Evolutionary conservation across 2,113 vertebrate genomes (phyloP).

Genomic region (Pongo pygmaeus): DNA sequence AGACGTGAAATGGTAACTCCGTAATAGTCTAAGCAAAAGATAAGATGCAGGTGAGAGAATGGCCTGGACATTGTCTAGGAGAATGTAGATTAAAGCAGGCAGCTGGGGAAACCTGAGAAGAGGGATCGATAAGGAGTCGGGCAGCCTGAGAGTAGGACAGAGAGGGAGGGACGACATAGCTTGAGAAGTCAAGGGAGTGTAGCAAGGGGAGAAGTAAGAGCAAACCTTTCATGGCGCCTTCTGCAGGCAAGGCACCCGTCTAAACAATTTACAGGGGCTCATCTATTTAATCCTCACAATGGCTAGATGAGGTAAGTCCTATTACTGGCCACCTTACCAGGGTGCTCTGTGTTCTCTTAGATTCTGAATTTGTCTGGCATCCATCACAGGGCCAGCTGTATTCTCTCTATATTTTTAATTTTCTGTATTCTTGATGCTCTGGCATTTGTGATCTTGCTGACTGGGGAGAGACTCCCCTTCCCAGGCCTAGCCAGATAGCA

Average conservation of each 20-base stretch:
- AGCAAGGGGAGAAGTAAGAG: not conserved
- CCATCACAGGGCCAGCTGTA: not conserved
- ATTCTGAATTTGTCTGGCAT: not conserved
- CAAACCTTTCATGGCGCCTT: not conserved
- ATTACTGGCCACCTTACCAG: not conserved
- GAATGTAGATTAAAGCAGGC: not conserved
- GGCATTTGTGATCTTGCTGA: not conserved
- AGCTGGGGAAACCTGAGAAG: not conserved
- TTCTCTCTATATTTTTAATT: not conserved
- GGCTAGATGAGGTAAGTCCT: not conserved
- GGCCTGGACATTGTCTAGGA: not conserved
- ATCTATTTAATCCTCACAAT: not conserved
- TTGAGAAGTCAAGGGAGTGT: not conserved
- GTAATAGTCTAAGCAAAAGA: not conserved
- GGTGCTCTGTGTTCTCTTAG: not conserved
- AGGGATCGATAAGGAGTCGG: not conserved
- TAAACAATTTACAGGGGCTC: not conserved
- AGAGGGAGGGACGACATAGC: not conserved
- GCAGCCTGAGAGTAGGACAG: not conserved
- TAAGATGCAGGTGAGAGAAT: not conserved
- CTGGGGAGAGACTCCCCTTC: not conserved
- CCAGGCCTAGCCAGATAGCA: not conserved
- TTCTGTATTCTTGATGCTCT: not conserved
- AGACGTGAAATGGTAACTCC: not conserved
- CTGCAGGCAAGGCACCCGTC: not conserved